A percentile compares a stretch with the other conserved stretches of the same genome.
Evolutionary conservation across 1,140 invertebrate species (phyloP).

Genomic region (Lysiphlebus fabarum): DNA sequence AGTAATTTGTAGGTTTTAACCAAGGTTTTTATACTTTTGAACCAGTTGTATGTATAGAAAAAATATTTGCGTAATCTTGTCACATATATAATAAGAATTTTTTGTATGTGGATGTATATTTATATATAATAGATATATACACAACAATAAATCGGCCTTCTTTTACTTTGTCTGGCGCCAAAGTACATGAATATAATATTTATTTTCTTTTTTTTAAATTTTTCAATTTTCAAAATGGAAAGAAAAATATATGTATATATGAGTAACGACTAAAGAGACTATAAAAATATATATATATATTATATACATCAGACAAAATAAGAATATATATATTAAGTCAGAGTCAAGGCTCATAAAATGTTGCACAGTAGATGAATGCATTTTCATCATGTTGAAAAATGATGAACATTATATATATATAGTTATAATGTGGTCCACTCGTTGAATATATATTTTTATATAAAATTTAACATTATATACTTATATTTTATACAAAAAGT

Average conservation of each 20-base stretch:
- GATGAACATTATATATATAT: conserved; percentile 16
- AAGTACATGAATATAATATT: too few relatives aligned
- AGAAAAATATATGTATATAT: too few relatives aligned
- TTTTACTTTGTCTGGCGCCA: conserved; percentile 16
- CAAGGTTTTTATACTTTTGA: background rate
- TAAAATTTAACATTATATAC: conserved; percentile 15
- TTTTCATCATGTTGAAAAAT: conserved; percentile 37
- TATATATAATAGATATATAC: conserved; percentile 36
- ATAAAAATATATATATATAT: too few relatives aligned
- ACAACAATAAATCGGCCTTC: conserved; percentile 40
- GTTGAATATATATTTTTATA: conserved; percentile 19
- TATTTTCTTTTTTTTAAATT: background rate
- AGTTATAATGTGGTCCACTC: conserved; percentile 2
- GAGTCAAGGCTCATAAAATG: conserved; percentile 31
- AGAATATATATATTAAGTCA: conserved; percentile 25
- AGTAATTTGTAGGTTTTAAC: too few relatives aligned
- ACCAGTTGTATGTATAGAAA: conserved; percentile 16
- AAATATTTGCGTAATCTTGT: conserved; percentile 39
- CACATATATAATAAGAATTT: conserved; percentile 3
- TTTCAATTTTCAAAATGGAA: conserved; percentile 1
- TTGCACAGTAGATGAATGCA: conserved; percentile 39
- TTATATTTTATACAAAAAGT: conserved; percentile 13
- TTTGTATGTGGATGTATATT: too few relatives aligned
- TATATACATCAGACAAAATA: conserved; percentile 5
- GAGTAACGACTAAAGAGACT: background rate